Conservation (phyloP, 2,797 vertebrate species). For the Lacerta agilis region DNA sequence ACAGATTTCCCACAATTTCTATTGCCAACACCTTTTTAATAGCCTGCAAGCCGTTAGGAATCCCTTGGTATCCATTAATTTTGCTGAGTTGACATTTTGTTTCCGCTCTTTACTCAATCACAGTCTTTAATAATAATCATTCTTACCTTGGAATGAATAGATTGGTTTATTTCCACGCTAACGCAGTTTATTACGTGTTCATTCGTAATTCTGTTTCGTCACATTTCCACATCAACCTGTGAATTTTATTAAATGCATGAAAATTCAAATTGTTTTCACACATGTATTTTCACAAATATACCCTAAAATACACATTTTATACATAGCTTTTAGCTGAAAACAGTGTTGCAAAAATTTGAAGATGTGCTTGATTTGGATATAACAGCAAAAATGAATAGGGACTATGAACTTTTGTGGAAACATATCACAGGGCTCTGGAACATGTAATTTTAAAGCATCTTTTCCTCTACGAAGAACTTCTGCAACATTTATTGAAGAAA, state of each 20-base stretch:
- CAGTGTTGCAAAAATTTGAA: not conserved
- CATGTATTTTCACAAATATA: not conserved
- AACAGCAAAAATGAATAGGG: conserved; percentile 58
- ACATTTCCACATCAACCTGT: not conserved
- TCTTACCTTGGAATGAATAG: not conserved
- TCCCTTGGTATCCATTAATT: not conserved
- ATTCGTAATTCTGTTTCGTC: not conserved
- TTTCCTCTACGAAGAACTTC: conserved; percentile 63
- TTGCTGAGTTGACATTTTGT: not conserved
- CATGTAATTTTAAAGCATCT: conserved; percentile 50
- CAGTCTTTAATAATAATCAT: not conserved
- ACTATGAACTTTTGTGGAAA: conserved; percentile 69
- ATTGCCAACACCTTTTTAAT: not conserved
- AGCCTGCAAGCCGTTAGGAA: not conserved
- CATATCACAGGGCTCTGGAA: conserved; percentile 38
- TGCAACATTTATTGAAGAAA: conserved; percentile 57
- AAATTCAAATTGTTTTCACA: not conserved
- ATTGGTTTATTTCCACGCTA: not conserved
- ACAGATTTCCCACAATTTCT: not conserved
- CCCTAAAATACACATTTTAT: not conserved
- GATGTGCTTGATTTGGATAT: conserved; percentile 49
- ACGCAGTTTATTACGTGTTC: not conserved
- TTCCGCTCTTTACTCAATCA: too few relatives aligned
- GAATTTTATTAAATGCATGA: not conserved
- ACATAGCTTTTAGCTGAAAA: not conserved